Conservation (phyloP, 2,113 vertebrate genomes). For the Barbus barbus region DNA sequence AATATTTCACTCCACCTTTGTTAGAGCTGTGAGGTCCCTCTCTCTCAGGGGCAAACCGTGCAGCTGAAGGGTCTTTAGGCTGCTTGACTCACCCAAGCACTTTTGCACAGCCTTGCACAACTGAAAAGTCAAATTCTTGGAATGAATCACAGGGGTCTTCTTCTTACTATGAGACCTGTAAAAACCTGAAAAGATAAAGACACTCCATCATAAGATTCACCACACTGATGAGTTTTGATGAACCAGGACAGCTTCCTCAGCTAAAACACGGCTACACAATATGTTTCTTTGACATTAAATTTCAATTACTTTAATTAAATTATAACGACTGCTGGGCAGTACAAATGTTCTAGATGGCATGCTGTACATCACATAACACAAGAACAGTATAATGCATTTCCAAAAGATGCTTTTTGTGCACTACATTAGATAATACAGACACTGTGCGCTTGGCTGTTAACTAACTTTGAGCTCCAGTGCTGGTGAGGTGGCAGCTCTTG, state of each 20-base stretch:
- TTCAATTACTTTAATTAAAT: neutral
- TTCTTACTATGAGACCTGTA: slow-evolving; percentile 69
- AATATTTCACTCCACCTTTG: slow-evolving; percentile 76
- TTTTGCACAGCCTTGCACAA: slow-evolving; percentile 86
- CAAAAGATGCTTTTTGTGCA: neutral
- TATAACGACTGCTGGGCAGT: too few relatives aligned
- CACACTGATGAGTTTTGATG: neutral
- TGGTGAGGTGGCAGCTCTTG: slow-evolving; percentile 81
- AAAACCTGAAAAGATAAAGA: slow-evolving; percentile 20
- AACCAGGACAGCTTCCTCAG: neutral
- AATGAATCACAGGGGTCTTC: slow-evolving; percentile 82
- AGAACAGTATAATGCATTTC: neutral
- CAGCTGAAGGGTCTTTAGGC: slow-evolving; percentile 84
- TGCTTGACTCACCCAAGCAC: slow-evolving; percentile 80
- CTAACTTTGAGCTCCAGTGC: slow-evolving; percentile 74
- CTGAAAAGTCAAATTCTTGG: slow-evolving; percentile 86
- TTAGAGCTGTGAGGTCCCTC: slow-evolving; percentile 83
- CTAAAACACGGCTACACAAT: neutral
- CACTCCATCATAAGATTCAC: neutral
- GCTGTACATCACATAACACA: neutral
- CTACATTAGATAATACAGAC: too few relatives aligned
- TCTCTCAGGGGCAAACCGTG: slow-evolving; percentile 88
- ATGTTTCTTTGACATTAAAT: neutral
- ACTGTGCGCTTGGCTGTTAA: neutral
- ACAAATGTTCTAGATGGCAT: neutral